A percentile compares a stretch with the other conserved stretches of the same genome.
phyloP scores from a whole-genome alignment of 2,888 invertebrate species.

The Eudasyphora cyanicolor region DNA sequence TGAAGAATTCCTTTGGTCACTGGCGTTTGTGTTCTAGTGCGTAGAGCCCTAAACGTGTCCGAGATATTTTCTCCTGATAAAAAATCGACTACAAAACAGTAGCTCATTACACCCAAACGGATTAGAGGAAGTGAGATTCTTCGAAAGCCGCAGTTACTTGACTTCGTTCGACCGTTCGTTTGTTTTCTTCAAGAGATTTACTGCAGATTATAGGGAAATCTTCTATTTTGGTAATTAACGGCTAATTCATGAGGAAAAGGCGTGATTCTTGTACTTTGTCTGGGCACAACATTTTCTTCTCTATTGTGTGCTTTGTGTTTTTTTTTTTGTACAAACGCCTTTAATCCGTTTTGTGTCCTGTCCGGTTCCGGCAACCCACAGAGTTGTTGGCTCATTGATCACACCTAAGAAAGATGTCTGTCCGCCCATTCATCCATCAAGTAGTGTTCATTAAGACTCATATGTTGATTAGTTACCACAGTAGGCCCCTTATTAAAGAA shows the following conservation, averaged over 20 bases:
- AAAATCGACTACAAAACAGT: conserved; percentile 44
- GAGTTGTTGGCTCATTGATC: conserved; percentile 2
- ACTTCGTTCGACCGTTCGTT: too few species aligned
- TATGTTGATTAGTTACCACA: not conserved
- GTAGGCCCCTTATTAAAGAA: not conserved
- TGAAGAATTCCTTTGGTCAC: conserved; percentile 32
- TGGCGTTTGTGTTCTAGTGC: not conserved
- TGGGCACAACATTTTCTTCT: too few species aligned
- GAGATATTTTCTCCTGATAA: conserved; percentile 62
- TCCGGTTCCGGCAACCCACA: not conserved
- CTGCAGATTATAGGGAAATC: conserved; percentile 29
- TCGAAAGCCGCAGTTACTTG: conserved; percentile 2
- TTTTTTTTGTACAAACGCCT: too few species aligned
- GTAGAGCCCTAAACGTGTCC: conserved; percentile 35
- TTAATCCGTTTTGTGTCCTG: not conserved
- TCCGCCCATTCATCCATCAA: too few species aligned
- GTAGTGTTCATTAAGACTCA: not conserved
- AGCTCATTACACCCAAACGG: conserved; percentile 46
- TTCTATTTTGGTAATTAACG: conserved; percentile 45
- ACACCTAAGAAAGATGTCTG: not conserved
- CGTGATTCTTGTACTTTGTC: conserved; percentile 53
- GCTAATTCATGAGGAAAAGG: conserved; percentile 44
- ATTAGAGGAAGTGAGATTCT: not conserved
- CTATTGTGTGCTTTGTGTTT: not conserved
- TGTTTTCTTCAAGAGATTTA: conserved; percentile 14